phyloP scores from a whole-genome alignment of 2,797 vertebrate species.

The Channallabes apus region DNA sequence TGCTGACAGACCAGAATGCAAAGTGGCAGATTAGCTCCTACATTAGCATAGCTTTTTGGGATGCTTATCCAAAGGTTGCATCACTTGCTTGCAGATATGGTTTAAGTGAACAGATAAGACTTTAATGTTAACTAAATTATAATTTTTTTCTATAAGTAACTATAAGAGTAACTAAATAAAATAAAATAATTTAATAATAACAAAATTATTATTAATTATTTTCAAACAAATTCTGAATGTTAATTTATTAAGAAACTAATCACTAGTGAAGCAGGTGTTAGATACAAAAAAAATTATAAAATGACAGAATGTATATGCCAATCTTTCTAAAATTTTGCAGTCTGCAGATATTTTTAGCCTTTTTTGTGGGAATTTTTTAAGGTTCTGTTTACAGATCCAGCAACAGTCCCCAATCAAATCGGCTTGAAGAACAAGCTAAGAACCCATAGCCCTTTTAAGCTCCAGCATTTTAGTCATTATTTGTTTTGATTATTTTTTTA shows the following conservation, averaged over 20 bases:
- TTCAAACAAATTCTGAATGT: not conserved
- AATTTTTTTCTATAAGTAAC: no score
- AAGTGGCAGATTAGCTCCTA: constrained; percentile 15
- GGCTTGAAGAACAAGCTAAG: not conserved
- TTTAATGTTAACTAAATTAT: no score
- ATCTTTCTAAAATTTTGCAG: not conserved
- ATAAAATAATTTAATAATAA: no score
- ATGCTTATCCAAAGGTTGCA: constrained; percentile 31
- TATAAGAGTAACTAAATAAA: no score
- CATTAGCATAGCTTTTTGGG: constrained; percentile 21
- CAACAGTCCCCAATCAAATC: not conserved
- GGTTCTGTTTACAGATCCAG: not conserved
- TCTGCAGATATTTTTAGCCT: not conserved
- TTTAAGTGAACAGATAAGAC: constrained; percentile 1
- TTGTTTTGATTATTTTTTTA: no score
- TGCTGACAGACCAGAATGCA: constrained; percentile 44
- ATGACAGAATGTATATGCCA: not conserved
- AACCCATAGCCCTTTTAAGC: not conserved
- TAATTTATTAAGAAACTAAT: not conserved
- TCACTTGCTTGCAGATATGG: not conserved
- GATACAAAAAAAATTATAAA: not conserved
- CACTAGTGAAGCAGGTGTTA: not conserved
- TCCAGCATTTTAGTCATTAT: no score
- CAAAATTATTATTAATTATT: no score
- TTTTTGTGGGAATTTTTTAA: not conserved